Evolutionary conservation across 2,888 invertebrate species (phyloP).

Genomic region (Catocala nupta): DNA sequence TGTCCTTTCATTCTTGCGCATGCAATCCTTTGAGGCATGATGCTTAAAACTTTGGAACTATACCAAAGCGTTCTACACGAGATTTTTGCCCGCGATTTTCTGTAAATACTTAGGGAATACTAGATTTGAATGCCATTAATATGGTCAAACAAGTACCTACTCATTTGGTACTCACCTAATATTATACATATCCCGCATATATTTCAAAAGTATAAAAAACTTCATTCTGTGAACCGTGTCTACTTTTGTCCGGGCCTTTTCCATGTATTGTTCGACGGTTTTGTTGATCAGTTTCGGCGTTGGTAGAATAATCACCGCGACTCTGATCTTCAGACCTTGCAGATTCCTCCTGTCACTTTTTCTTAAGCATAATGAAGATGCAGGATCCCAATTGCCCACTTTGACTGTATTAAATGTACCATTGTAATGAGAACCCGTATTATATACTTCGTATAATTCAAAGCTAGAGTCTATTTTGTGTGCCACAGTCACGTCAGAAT

Average conservation of each 20-base stretch:
- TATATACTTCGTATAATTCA: slow-evolving; percentile 82
- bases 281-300: slow-evolving; percentile 67
- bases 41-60: too few species aligned
- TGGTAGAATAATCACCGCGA: slow-evolving; percentile 79
- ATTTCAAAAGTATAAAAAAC: slow-evolving; percentile 84
- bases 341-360: slow-evolving; percentile 81
- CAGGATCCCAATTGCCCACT: slow-evolving; percentile 81
- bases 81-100: too few species aligned
- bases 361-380: slow-evolving; percentile 60
- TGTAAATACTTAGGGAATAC: too few species aligned
- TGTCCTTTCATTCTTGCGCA: too few species aligned
- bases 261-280: slow-evolving; percentile 81
- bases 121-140: too few species aligned
- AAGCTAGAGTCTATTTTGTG: slow-evolving; percentile 50
- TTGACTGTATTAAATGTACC: slow-evolving; percentile 80
- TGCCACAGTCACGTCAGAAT: slow-evolving; percentile 79
- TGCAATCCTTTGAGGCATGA: too few species aligned
- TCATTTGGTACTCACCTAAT: slow-evolving; percentile 84
- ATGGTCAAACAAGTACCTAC: too few species aligned
- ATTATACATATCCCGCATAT: slow-evolving; percentile 89
- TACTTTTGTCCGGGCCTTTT: slow-evolving; percentile 81
- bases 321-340: slow-evolving; percentile 85
- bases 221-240: slow-evolving; percentile 90
- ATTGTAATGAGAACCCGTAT: slow-evolving; percentile 85
- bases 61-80: too few species aligned